phyloP scores from a whole-genome alignment of 2,888 invertebrate genomes.

The Microctonus hyperodae region DNA sequence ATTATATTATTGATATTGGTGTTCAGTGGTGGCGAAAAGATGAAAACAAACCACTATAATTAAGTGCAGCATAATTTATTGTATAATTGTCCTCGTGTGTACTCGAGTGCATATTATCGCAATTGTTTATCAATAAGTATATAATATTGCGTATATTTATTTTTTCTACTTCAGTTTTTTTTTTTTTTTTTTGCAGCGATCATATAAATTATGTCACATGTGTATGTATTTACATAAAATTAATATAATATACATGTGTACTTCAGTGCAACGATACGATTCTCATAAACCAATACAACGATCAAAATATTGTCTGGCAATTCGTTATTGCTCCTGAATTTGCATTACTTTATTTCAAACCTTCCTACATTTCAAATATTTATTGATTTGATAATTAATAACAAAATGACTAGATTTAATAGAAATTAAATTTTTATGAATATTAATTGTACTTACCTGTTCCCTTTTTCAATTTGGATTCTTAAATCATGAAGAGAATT shows the following conservation, averaged over 20 bases:
- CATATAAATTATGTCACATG: constrained; percentile 1
- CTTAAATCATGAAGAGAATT: too few species aligned
- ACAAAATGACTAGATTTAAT: too few species aligned
- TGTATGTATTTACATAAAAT: constrained; percentile 5
- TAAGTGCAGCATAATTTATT: constrained; percentile 13
- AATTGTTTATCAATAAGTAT: constrained; percentile 15
- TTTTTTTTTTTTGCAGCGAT: constrained; percentile 1
- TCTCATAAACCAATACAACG: constrained; percentile 24
- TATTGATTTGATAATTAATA: too few species aligned
- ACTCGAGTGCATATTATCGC: constrained; percentile 18
- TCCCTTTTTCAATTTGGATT: too few species aligned
- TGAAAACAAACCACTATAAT: background rate
- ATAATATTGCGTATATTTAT: constrained; percentile 12
- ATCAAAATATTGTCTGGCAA: constrained; percentile 20
- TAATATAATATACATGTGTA: constrained; percentile 5
- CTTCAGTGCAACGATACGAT: constrained; percentile 16
- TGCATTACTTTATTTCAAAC: too few species aligned
- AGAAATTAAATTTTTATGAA: too few species aligned
- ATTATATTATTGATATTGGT: background rate
- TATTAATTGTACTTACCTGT: too few species aligned
- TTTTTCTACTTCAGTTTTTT: background rate
- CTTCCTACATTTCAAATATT: too few species aligned
- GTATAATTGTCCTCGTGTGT: background rate
- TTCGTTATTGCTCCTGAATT: too few species aligned
- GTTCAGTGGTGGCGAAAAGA: background rate